These are phyloP conservation scores for Pseudochromis fuscus DNA, from an alignment of 2,797 vertebrate species.

Conservation along the genomic window DNA sequence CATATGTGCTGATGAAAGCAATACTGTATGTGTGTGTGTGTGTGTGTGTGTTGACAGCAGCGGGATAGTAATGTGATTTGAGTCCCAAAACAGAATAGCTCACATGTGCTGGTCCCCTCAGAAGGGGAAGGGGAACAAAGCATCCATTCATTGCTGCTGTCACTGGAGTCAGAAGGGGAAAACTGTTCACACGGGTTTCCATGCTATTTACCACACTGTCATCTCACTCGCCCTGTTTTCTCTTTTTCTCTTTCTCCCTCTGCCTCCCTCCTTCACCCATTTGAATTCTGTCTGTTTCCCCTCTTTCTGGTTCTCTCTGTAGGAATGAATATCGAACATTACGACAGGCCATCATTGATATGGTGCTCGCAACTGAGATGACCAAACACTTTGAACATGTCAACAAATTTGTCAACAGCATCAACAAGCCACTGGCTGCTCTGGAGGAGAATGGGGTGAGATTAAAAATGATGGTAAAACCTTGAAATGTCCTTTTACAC, in stretches of 20 bases:
- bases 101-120: conserved; percentile 75
- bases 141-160: conserved; percentile 78
- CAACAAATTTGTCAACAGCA: conserved; percentile 99
- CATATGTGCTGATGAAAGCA: conserved; percentile 36
- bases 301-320: conserved; percentile 24
- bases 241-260: neutral
- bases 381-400: conserved; percentile 99
- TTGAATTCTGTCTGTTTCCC: conserved; percentile 12
- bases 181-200: conserved; percentile 73
- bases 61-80: conserved; percentile 77
- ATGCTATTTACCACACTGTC: conserved; percentile 70
- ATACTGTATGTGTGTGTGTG: conserved; percentile 15
- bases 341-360: conserved; percentile 95
- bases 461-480: neutral
- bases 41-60: conserved; percentile 56
- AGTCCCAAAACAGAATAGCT: conserved; percentile 79
- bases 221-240: conserved; percentile 45
- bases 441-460: conserved; percentile 94
- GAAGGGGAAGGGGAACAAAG: conserved; percentile 78
- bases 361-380: conserved; percentile 99
- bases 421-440: conserved; percentile 94
- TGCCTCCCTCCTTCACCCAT: conserved; percentile 6
- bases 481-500: neutral
- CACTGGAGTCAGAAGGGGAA: conserved; percentile 70
- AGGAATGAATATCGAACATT: conserved; percentile 96